Percentiles rank a stretch among this genome's conserved stretches.
Evolutionary conservation across 2,888 invertebrate species (phyloP).

Genomic region (Cyclophora punctaria): DNA sequence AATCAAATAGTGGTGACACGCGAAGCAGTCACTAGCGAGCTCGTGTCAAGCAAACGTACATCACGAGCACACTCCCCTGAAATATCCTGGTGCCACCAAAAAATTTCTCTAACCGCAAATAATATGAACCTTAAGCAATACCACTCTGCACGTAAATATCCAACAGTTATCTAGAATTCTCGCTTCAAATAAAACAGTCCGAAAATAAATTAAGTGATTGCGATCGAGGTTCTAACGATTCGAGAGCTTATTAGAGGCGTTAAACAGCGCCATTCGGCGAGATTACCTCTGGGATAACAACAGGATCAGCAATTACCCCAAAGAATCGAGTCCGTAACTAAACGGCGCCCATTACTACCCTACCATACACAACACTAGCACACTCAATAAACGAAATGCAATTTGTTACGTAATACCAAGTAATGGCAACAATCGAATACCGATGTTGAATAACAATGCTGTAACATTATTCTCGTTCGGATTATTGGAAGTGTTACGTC

Average conservation of each 20-base stretch:
- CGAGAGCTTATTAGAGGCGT: constrained; percentile 31
- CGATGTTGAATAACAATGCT: constrained; percentile 36
- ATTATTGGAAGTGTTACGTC: too few relatives aligned
- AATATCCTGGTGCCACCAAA: constrained; percentile 21
- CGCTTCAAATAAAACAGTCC: neutral
- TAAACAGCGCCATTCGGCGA: constrained; percentile 37
- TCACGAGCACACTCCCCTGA: constrained; percentile 15
- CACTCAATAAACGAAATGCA: constrained; percentile 29
- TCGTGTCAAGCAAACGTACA: constrained; percentile 23
- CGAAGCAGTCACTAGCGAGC: constrained; percentile 24
- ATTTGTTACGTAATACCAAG: constrained; percentile 42
- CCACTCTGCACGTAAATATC: too few relatives aligned
- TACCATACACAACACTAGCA: constrained; percentile 25
- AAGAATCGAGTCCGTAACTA: constrained; percentile 34
- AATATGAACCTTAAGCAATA: too few relatives aligned
- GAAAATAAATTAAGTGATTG: constrained; percentile 14
- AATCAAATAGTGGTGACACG: constrained; percentile 26
- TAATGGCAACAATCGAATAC: constrained; percentile 56
- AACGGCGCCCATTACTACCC: constrained; percentile 39
- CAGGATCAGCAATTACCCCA: constrained; percentile 31
- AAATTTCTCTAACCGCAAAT: constrained; percentile 14
- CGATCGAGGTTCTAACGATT: constrained; percentile 19
- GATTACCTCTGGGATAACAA: constrained; percentile 41
- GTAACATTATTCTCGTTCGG: constrained; percentile 15
- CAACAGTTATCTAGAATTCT: neutral